These are phyloP conservation scores for Troglohyphantes excavatus DNA, from an alignment of 2,888 invertebrate species.

Conservation along the genomic window DNA sequence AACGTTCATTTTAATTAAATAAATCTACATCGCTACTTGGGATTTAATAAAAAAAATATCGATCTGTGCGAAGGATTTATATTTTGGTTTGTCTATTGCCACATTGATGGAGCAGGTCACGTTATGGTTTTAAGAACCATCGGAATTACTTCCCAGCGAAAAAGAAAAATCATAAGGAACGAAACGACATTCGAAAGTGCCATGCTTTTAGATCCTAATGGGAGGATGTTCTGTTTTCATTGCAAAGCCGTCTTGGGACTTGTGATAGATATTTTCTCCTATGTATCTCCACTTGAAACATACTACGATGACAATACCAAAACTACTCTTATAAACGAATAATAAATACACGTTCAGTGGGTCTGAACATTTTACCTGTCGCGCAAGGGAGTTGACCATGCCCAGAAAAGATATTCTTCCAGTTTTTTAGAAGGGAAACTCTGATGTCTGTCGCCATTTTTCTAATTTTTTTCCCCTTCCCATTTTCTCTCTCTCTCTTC, in stretches of 20 bases:
- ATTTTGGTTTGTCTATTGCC: background rate
- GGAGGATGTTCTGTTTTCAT: background rate
- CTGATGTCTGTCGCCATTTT: constrained; percentile 60
- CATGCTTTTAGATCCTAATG: constrained; percentile 44
- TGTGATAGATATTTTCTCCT: constrained; percentile 5
- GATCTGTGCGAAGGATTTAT: background rate
- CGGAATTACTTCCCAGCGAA: background rate
- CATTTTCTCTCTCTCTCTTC: constrained; percentile 23
- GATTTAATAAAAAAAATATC: too few species aligned
- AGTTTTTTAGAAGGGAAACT: constrained; percentile 48
- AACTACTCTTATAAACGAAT: constrained; percentile 44
- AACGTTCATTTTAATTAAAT: too few species aligned
- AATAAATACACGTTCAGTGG: constrained; percentile 52
- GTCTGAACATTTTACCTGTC: constrained; percentile 55
- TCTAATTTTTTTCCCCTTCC: constrained; percentile 29
- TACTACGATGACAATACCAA: constrained; percentile 17
- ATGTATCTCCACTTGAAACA: background rate
- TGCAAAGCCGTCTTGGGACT: constrained; percentile 19
- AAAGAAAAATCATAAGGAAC: background rate
- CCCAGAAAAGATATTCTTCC: constrained; percentile 4
- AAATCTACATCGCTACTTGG: too few species aligned
- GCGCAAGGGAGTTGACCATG: constrained; percentile 31
- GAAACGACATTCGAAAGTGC: background rate
- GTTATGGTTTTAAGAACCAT: background rate
- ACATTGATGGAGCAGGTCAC: background rate